These are phyloP conservation scores for Lerema accius DNA, from an alignment of 1,140 invertebrate species.

Conservation along the genomic window DNA sequence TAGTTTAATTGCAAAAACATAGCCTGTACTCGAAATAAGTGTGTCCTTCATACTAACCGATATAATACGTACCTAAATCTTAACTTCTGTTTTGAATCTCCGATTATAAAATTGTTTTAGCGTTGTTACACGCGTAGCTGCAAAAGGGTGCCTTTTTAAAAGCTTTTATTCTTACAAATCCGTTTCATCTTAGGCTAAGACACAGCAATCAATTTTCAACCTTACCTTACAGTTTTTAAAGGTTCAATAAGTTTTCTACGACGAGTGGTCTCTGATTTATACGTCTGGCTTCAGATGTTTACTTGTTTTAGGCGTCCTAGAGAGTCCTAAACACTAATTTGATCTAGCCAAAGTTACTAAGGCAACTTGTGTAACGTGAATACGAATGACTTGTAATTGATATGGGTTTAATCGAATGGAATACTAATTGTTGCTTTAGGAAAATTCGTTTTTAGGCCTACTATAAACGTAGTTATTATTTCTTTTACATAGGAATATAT, in stretches of 20 bases:
- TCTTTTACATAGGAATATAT: too few relatives aligned
- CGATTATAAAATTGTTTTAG: slow-evolving; percentile 67
- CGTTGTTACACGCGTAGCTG: slow-evolving; percentile 48
- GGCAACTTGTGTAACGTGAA: slow-evolving; percentile 9
- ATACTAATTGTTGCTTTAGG: too few relatives aligned
- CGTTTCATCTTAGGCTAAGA: slow-evolving; percentile 39
- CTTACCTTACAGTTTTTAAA: background rate
- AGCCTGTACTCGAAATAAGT: too few relatives aligned
- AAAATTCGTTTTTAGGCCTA: too few relatives aligned
- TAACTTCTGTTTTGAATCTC: slow-evolving; percentile 64
- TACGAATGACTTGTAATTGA: slow-evolving; percentile 23
- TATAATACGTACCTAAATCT: slow-evolving; percentile 60
- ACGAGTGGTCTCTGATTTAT: slow-evolving; percentile 58
- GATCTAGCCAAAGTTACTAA: background rate
- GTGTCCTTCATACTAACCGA: too few relatives aligned
- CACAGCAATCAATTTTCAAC: slow-evolving; percentile 3
- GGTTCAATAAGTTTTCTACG: background rate
- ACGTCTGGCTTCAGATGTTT: slow-evolving; percentile 52
- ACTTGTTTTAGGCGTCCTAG: slow-evolving; percentile 40
- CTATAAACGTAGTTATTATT: too few relatives aligned
- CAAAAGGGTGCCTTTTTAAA: too few relatives aligned
- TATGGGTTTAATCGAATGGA: too few relatives aligned
- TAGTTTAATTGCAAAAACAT: too few relatives aligned
- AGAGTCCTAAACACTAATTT: background rate
- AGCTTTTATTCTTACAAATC: too few relatives aligned